A percentile compares a stretch with the other conserved stretches of the same genome.
These are phyloP conservation scores for Cataglyphis hispanica DNA, from an alignment of 1,140 invertebrate species.

Conservation along the genomic window DNA sequence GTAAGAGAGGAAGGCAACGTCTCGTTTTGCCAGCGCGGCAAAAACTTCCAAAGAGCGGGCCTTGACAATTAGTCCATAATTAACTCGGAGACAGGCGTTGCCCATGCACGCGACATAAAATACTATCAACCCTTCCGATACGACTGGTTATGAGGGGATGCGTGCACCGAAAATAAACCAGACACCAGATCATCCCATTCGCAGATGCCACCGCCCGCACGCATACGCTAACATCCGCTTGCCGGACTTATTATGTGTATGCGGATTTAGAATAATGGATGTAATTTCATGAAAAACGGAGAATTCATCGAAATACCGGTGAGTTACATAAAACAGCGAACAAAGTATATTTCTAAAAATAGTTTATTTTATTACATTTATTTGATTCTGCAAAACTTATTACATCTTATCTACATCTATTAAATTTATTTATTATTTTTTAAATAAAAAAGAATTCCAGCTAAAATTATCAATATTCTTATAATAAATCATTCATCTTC, in stretches of 20 bases:
- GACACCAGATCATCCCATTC: conserved; percentile 75
- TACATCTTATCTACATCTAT: background rate
- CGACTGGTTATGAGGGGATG: conserved; percentile 65
- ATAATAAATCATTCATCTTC: background rate
- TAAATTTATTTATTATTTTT: background rate
- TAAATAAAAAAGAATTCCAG: background rate
- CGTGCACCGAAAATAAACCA: conserved; percentile 80
- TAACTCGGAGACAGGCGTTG: conserved; percentile 76
- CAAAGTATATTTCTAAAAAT: background rate
- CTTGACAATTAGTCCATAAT: conserved; percentile 84
- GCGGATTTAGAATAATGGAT: conserved; percentile 10
- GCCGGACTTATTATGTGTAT: background rate
- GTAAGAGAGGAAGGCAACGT: conserved; percentile 37
- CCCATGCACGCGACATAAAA: conserved; percentile 73
- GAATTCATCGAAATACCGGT: background rate
- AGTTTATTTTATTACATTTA: background rate
- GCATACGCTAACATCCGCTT: conserved; percentile 24
- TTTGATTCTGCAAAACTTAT: background rate
- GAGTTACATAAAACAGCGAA: background rate
- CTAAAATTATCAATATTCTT: background rate
- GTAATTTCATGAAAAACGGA: background rate
- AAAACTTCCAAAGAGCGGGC: conserved; percentile 34
- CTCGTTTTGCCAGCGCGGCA: conserved; percentile 59
- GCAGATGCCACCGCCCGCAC: conserved; percentile 60
- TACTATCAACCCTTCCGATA: conserved; percentile 80